Percentiles rank a stretch among this genome's conserved stretches.
These are phyloP conservation scores for Tetramorium alpestre DNA, from an alignment of 1,140 invertebrate species.

Conservation along the genomic window DNA sequence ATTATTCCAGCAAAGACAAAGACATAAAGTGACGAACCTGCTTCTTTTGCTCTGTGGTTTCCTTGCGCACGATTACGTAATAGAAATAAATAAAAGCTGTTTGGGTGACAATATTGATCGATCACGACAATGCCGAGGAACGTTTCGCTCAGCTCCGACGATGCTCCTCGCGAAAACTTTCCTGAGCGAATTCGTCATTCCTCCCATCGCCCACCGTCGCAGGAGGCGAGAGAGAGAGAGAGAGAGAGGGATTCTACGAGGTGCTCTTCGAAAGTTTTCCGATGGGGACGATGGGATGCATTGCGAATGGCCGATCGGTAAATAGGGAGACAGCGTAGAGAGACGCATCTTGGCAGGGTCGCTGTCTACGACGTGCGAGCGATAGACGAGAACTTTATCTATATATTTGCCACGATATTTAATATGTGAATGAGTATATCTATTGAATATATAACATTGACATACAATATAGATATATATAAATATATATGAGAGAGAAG, in stretches of 20 bases:
- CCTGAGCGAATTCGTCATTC: conserved; percentile 16
- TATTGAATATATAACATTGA: conserved; percentile 74
- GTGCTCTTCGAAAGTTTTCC: conserved; percentile 40
- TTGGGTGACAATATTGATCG: conserved; percentile 2
- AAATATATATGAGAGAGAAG: conserved; percentile 61
- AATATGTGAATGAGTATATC: conserved; percentile 81
- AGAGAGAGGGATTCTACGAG: conserved; percentile 5
- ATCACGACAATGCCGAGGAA: background rate
- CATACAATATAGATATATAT: conserved; percentile 67
- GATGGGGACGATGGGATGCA: conserved; percentile 20
- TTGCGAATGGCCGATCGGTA: conserved; percentile 58
- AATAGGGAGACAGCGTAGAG: conserved; percentile 36
- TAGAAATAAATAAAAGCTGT: conserved; percentile 10
- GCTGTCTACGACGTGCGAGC: conserved; percentile 62
- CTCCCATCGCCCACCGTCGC: background rate
- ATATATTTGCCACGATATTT: conserved; percentile 82
- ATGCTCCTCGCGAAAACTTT: conserved; percentile 27
- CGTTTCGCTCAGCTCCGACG: conserved; percentile 43
- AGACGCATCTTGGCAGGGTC: conserved; percentile 66
- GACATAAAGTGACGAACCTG: background rate
- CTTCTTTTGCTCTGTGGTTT: background rate
- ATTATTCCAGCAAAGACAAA: background rate
- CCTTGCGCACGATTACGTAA: background rate
- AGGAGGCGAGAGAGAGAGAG: background rate
- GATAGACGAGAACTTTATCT: conserved; percentile 74